A percentile compares a stretch with the other conserved stretches of the same genome.
phyloP scores from a whole-genome alignment of 2,797 vertebrate species.

The Amblyraja radiata region DNA sequence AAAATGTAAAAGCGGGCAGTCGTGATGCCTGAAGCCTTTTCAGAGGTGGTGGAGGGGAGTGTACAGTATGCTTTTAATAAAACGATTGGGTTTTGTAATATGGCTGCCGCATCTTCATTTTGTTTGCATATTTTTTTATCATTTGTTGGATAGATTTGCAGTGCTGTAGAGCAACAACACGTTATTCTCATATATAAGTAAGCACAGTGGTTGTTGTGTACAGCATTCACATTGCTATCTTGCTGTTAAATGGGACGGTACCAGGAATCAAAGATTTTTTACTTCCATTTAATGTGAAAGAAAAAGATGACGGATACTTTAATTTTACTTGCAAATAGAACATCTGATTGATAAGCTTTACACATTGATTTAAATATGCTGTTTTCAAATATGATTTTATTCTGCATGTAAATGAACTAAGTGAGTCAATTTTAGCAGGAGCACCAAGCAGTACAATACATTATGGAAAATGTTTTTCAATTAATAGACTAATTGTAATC shows the following conservation, averaged over 20 bases:
- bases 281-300: background rate
- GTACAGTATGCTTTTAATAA: background rate
- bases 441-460: conserved; percentile 10
- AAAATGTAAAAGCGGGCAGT: background rate
- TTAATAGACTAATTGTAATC: conserved; percentile 38
- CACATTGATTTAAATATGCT: conserved; percentile 5
- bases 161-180: background rate
- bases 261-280: background rate
- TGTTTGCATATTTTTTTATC: background rate
- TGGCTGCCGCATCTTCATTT: background rate
- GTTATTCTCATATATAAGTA: background rate
- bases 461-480: conserved; percentile 32
- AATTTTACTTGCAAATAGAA: conserved; percentile 15
- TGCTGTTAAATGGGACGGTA: background rate
- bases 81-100: background rate
- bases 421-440: conserved; percentile 16
- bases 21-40: background rate
- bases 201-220: too few species aligned
- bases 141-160: background rate
- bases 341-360: background rate
- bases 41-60: background rate
- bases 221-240: too few species aligned
- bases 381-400: background rate
- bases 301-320: background rate
- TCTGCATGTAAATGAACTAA: conserved; percentile 21